Conservation (phyloP, 2,797 vertebrate genomes). For the Phoxinus dragarum region DNA sequence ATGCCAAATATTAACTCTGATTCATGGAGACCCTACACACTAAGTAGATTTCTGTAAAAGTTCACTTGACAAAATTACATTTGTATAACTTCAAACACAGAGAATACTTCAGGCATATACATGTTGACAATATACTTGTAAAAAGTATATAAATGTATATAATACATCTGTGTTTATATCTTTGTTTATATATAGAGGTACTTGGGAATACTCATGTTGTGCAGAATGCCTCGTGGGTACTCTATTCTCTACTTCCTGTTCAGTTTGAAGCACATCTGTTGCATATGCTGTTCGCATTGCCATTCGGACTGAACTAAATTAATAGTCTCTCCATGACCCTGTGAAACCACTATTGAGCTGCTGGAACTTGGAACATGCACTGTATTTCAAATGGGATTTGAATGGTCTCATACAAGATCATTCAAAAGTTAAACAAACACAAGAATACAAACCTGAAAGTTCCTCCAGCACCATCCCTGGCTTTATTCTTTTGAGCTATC, state of each 20-base stretch:
- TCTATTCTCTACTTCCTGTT: background rate
- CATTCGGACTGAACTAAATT: background rate
- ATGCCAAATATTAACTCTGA: background rate
- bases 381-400: background rate
- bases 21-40: background rate
- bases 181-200: too few relatives aligned
- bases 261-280: background rate
- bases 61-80: too few relatives aligned
- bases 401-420: background rate
- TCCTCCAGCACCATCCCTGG: constrained; percentile 89
- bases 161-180: too few relatives aligned
- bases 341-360: background rate
- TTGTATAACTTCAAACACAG: too few relatives aligned
- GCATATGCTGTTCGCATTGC: background rate
- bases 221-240: background rate
- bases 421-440: background rate
- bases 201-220: too few relatives aligned
- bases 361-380: background rate
- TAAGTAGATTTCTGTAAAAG: too few relatives aligned
- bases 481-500: constrained; percentile 87
- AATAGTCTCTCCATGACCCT: background rate
- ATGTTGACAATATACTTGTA: too few relatives aligned
- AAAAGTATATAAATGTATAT: too few relatives aligned
- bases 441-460: constrained; percentile 88
- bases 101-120: too few relatives aligned